Evolutionary conservation across 2,797 vertebrate genomes (phyloP).

Genomic region (Oreonectes daqikongensis): DNA sequence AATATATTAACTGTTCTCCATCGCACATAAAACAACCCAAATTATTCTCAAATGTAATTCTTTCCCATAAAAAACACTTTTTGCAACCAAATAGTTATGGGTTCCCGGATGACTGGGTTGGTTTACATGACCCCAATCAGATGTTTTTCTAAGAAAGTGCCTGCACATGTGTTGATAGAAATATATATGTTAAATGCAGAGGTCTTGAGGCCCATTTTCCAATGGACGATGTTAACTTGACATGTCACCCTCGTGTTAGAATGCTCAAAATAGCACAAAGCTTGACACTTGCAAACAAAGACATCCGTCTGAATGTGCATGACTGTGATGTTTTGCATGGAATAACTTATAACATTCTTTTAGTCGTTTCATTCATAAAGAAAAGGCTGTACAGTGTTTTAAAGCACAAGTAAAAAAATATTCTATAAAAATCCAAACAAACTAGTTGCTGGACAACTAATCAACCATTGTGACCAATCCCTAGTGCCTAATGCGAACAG

Average conservation of each 20-base stretch:
- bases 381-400: not conserved
- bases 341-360: not conserved
- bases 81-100: not conserved
- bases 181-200: not conserved
- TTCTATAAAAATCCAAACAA: no score
- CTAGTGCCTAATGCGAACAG: slow-evolving; percentile 66
- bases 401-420: no score
- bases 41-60: slow-evolving; percentile 9
- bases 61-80: slow-evolving; percentile 11
- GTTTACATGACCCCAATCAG: not conserved
- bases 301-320: not conserved
- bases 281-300: not conserved
- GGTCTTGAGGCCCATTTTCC: not conserved
- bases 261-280: not conserved
- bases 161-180: not conserved
- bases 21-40: slow-evolving; percentile 33
- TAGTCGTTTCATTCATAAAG: not conserved
- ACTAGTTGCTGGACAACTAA: not conserved
- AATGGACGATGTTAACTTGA: not conserved
- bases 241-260: not conserved
- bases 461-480: not conserved
- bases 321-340: not conserved
- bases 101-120: not conserved
- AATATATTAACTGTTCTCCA: slow-evolving; percentile 56
- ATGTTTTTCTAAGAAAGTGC: not conserved